Conservation (phyloP, 1,140 invertebrate genomes). For the Cecropterus lyciades region DNA sequence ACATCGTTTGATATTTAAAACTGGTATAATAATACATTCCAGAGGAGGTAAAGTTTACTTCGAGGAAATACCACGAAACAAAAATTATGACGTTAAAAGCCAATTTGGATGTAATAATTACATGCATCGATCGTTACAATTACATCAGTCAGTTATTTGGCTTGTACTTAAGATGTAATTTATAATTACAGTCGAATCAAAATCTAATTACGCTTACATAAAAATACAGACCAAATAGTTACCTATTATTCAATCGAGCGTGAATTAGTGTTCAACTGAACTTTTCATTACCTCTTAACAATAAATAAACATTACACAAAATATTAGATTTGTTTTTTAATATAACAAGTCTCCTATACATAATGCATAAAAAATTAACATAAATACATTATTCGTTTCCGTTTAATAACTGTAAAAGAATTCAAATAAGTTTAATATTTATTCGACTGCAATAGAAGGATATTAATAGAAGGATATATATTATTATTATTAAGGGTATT, state of each 20-base stretch:
- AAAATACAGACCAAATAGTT: constrained; percentile 1
- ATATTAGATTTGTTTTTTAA: too few species aligned
- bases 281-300: background rate
- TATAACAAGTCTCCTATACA: too few species aligned
- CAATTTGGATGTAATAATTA: background rate
- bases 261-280: background rate
- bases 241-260: background rate
- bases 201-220: constrained; percentile 4
- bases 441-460: too few species aligned
- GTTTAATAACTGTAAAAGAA: too few species aligned
- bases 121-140: background rate
- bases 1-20: too few species aligned
- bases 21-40: background rate
- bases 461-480: too few species aligned
- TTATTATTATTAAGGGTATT: too few species aligned
- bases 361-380: too few species aligned
- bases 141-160: background rate
- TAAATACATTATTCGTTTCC: too few species aligned
- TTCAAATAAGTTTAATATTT: too few species aligned
- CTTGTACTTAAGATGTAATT: background rate
- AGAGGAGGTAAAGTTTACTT: background rate
- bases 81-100: background rate
- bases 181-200: background rate
- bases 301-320: too few species aligned
- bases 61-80: background rate